These are phyloP conservation scores for Syrista parreyssii DNA, from an alignment of 2,888 invertebrate genomes.

Conservation along the genomic window DNA sequence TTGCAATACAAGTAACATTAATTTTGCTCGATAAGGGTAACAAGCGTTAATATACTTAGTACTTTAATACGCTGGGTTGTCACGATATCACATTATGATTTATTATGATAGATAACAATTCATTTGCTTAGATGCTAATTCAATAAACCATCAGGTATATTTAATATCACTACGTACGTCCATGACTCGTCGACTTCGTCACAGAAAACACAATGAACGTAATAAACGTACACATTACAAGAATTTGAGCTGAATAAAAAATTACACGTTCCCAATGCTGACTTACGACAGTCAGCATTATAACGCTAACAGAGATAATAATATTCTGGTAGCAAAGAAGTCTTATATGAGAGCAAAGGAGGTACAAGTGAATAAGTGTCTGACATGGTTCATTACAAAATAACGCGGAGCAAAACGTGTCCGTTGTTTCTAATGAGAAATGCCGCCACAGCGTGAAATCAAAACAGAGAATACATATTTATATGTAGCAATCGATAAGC, in stretches of 20 bases:
- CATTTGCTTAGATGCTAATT: background rate
- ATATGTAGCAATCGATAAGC: background rate
- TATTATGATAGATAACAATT: background rate
- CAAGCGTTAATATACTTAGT: background rate
- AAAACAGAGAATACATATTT: background rate
- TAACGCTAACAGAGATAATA: background rate
- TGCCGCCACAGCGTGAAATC: background rate
- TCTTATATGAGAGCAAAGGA: background rate
- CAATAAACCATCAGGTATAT: background rate
- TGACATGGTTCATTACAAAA: background rate
- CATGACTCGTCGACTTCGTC: background rate
- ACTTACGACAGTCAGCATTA: background rate
- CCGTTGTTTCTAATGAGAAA: background rate
- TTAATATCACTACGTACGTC: background rate
- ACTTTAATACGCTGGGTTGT: background rate
- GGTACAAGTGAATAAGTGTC: background rate
- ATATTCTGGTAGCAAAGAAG: background rate
- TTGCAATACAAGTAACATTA: background rate
- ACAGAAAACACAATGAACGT: background rate
- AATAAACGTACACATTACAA: background rate
- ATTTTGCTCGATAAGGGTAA: background rate
- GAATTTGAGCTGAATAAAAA: background rate
- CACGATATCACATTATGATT: background rate
- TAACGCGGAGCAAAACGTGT: background rate
- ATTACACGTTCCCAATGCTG: background rate